Evolutionary conservation across 2,797 vertebrate species (phyloP), one percentile per base, ranked within the genome.

Genomic region (Neosilurus hyrtlii): DNA sequence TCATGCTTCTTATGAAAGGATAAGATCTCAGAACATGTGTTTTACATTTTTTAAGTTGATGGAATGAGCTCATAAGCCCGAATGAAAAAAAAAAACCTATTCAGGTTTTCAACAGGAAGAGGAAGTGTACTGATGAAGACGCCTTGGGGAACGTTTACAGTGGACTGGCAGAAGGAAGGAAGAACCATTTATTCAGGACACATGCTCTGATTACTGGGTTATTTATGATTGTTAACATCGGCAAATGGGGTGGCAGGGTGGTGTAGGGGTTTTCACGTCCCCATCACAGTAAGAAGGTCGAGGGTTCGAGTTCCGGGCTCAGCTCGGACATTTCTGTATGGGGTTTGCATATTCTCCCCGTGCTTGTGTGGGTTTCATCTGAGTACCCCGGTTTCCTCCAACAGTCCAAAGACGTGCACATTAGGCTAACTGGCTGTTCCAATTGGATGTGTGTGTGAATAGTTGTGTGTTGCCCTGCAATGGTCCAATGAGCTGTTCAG

Each of bases 61-160:
- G 86, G 90, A 91, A 89, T 90, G 86, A 92, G 87, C 88, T 86
- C 70, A 82, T 87, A 86, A 80, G 86, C 84, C 86, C 87, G 88
- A 89, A 91, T 90, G 89, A 43, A 43, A 43, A 43, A 43, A 4
- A 91, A 91, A 92, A 89, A 90, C 86, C 80, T 89, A 90, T 87
- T 88, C 56, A 73, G 76, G 62, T 88, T 88, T 89, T 88, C 74
- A 87, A 71, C 49, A 82, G 67, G n/a, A 83, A 83, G n/a, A 68
- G 79, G 79, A 82, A 70, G 57, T 49, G 85, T 49, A 86, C 83
- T 85, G 82, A 86, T 84, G 82, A 86, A 84, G 80, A 88, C 86
- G 84, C 82, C 86, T 85, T 85, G 24, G 84, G 82, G 83, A 86
- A 79, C 65, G 66, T 81, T 72, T 81, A 85, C 68, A 72, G 51